Conservation (phyloP, 2,888 invertebrate genomes). For the Luperina nickerlii region DNA sequence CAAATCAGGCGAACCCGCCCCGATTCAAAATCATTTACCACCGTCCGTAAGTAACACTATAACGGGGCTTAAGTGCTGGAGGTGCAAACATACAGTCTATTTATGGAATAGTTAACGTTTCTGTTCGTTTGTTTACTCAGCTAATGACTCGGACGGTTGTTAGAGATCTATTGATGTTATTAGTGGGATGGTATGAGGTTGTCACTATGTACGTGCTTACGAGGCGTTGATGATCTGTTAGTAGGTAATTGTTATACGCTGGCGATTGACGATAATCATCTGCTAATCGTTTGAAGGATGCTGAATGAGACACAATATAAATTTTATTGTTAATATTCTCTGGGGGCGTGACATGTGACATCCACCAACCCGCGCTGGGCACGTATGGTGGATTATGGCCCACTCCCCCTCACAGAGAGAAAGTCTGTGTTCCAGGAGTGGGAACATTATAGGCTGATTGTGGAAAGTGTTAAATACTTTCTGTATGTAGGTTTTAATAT, state of each 20-base stretch:
- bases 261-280: background rate
- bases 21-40: constrained; percentile 56
- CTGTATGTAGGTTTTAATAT: background rate
- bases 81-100: constrained; percentile 62
- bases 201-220: constrained; percentile 24
- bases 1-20: constrained; percentile 25
- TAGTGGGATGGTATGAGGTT: constrained; percentile 26
- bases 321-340: background rate
- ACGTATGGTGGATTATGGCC: too few species aligned
- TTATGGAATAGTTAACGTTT: constrained; percentile 66
- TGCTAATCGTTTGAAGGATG: background rate
- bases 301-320: background rate
- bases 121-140: constrained; percentile 64
- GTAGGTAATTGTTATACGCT: background rate
- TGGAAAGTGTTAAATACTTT: too few species aligned
- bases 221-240: background rate
- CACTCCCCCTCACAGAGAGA: too few species aligned
- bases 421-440: too few species aligned
- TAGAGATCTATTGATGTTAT: constrained; percentile 39
- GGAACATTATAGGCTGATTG: too few species aligned
- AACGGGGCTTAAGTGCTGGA: constrained; percentile 66
- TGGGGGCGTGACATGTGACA: background rate
- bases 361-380: background rate
- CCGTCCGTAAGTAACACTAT: constrained; percentile 44
- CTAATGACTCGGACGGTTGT: constrained; percentile 67